Evolutionary conservation across 2,888 invertebrate species (phyloP).

Genomic region (Eupithecia tripunctaria): DNA sequence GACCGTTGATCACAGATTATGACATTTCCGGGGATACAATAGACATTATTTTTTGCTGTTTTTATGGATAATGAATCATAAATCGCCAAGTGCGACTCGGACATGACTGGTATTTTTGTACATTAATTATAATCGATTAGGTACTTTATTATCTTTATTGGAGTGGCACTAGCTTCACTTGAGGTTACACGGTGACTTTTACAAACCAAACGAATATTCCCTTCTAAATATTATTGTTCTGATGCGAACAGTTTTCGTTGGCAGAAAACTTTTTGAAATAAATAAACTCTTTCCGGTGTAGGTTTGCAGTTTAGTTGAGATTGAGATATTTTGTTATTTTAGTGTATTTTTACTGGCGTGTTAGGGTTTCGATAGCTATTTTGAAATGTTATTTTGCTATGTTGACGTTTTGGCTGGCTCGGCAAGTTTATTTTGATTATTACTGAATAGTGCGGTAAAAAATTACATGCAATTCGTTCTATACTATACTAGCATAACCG

Average conservation of each 20-base stretch:
- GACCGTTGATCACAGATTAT: too few species aligned
- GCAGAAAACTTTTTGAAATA: neutral
- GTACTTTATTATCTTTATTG: too few species aligned
- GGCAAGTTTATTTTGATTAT: neutral
- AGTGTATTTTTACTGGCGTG: neutral
- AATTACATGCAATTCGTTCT: neutral
- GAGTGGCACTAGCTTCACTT: conserved; percentile 7
- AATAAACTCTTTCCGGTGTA: conserved; percentile 2
- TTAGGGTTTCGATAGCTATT: neutral
- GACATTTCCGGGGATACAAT: too few species aligned
- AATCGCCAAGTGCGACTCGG: too few species aligned
- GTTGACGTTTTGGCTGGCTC: neutral
- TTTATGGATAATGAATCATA: too few species aligned
- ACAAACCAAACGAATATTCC: conserved; percentile 13
- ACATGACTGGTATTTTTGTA: too few species aligned
- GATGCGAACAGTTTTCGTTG: neutral
- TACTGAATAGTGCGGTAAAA: neutral
- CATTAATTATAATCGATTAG: too few species aligned
- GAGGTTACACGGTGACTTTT: conserved; percentile 31
- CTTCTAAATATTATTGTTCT: conserved; percentile 26
- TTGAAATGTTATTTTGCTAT: neutral
- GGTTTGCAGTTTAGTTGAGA: conserved; percentile 1
- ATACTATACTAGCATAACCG: too few species aligned
- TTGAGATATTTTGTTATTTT: neutral
- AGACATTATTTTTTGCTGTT: too few species aligned